Percentiles rank a stretch among this genome's conserved stretches.
phyloP scores from a whole-genome alignment of 2,797 vertebrate genomes.

The Alauda arvensis region DNA sequence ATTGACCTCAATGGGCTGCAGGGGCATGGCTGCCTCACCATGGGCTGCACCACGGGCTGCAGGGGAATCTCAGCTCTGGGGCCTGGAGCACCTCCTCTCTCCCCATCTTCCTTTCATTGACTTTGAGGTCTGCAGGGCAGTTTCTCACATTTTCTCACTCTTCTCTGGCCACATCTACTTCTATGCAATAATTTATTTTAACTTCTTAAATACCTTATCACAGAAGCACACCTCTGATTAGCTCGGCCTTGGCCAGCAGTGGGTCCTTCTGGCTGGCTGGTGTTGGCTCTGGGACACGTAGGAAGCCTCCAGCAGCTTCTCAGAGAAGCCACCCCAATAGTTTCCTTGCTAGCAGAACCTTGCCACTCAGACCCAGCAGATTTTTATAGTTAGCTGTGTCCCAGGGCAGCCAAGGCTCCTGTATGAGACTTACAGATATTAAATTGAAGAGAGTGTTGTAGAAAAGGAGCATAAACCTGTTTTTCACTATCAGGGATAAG shows the following conservation, averaged over 20 bases:
- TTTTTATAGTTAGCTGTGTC: neutral
- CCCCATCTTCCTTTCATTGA: neutral
- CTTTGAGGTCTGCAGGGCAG: neutral
- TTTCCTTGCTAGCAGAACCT: neutral
- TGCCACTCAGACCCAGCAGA: neutral
- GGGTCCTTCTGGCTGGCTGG: neutral
- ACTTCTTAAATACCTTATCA: neutral
- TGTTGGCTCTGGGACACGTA: neutral
- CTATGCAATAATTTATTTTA: neutral
- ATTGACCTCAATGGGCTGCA: neutral
- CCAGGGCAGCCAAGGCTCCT: neutral
- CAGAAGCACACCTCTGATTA: neutral
- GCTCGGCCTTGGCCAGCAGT: neutral
- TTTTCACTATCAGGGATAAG: neutral
- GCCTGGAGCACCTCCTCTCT: neutral
- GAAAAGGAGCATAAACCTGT: neutral
- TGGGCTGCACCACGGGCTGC: accelerated
- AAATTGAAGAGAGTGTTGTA: neutral
- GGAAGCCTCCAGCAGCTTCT: neutral
- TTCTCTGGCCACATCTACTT: neutral
- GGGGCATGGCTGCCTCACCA: neutral
- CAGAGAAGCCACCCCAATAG: neutral
- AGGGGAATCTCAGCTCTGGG: neutral
- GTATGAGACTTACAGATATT: neutral
- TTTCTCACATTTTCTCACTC: neutral